phyloP scores from a whole-genome alignment of 2,888 invertebrate species.

The Aphrophora alni region DNA sequence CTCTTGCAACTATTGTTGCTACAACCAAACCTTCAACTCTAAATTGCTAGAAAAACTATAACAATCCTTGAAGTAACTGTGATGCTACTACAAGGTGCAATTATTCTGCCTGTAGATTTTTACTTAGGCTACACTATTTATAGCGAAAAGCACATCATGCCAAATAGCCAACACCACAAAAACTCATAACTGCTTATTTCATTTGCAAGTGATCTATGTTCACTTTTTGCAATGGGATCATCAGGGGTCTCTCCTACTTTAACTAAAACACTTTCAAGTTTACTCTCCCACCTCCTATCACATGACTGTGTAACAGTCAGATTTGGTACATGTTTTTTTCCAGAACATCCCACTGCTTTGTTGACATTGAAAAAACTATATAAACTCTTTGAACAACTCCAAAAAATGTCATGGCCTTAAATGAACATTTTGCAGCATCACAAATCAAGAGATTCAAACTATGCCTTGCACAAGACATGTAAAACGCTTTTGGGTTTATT shows the following conservation, averaged over 20 bases:
- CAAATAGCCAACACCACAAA: conserved; percentile 26
- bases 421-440: no score
- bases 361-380: conserved; percentile 20
- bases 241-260: neutral
- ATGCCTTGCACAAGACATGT: no score
- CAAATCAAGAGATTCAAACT: no score
- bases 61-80: conserved; percentile 21
- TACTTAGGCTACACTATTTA: conserved; percentile 31
- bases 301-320: conserved; percentile 21
- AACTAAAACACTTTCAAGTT: conserved; percentile 7
- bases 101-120: conserved; percentile 17
- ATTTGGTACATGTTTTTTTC: conserved; percentile 30
- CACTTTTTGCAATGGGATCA: conserved; percentile 25
- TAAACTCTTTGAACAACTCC: no score
- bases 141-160: conserved; percentile 25
- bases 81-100: conserved; percentile 1
- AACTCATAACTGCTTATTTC: conserved; percentile 24
- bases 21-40: conserved; percentile 19
- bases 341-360: conserved; percentile 31
- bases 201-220: conserved; percentile 17
- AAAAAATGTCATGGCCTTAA: no score
- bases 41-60: conserved; percentile 14
- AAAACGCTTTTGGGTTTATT: no score
- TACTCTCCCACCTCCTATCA: conserved; percentile 29
- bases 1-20: neutral